Evolutionary conservation across 2,113 vertebrate species (phyloP).

Genomic region (Grammomys surdaster): DNA sequence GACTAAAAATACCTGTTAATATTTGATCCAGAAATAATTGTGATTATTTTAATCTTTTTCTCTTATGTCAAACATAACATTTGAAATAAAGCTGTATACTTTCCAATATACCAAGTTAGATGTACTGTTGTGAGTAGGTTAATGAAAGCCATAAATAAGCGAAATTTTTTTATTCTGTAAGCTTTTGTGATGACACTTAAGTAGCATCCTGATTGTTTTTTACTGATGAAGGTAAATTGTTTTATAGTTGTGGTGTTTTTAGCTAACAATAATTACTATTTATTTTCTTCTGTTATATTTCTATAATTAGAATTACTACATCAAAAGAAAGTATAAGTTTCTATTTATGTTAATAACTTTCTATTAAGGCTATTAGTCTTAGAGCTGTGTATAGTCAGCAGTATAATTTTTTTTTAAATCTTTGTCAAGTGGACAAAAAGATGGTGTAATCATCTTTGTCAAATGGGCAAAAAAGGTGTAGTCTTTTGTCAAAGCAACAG

Average conservation of each 20-base stretch:
- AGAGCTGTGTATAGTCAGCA: background rate
- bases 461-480: background rate
- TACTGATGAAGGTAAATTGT: background rate
- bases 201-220: constrained; percentile 15
- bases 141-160: constrained; percentile 4
- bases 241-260: constrained; percentile 45
- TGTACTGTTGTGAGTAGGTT: background rate
- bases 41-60: constrained; percentile 25
- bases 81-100: constrained; percentile 51
- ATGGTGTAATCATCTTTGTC: background rate
- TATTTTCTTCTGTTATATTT: constrained; percentile 31
- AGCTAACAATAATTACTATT: constrained; percentile 27
- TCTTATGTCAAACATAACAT: constrained; percentile 49
- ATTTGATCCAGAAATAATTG: constrained; percentile 24
- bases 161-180: constrained; percentile 21
- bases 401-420: background rate
- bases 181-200: constrained; percentile 13
- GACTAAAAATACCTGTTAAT: constrained; percentile 40
- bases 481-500: background rate
- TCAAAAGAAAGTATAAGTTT: background rate
- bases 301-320: constrained; percentile 43
- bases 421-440: constrained; percentile 13
- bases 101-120: background rate
- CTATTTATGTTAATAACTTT: background rate
- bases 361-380: constrained; percentile 5